Conservation (phyloP, 2,888 invertebrate species). For the Drosophila algonquin region DNA sequence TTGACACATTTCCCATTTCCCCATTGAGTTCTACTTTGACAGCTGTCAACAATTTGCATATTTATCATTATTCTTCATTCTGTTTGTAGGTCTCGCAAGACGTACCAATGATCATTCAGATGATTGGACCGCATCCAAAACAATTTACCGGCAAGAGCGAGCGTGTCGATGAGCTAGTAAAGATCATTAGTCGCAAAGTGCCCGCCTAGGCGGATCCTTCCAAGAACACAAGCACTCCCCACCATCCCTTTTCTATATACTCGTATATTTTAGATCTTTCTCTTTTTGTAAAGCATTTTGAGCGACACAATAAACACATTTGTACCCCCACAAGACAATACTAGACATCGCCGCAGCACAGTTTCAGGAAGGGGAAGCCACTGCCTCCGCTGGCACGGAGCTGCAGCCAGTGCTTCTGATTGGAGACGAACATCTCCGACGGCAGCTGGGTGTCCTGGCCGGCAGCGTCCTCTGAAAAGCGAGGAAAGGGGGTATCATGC, state of each 20-base stretch:
- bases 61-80: conserved; percentile 82
- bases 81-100: conserved; percentile 90
- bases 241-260: conserved; percentile 35
- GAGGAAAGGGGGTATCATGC: neutral
- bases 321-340: conserved; percentile 47
- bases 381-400: conserved; percentile 85
- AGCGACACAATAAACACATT: conserved; percentile 71
- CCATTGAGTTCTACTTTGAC: conserved; percentile 31
- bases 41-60: conserved; percentile 61
- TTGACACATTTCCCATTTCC: neutral
- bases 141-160: conserved; percentile 92
- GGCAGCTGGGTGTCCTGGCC: conserved; percentile 88
- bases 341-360: conserved; percentile 69
- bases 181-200: conserved; percentile 88
- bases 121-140: conserved; percentile 94
- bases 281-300: conserved; percentile 75
- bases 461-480: conserved; percentile 82
- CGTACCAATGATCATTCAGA: conserved; percentile 94
- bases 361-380: conserved; percentile 67
- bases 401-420: conserved; percentile 94
- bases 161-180: conserved; percentile 92
- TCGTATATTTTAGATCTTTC: conserved; percentile 64
- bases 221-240: conserved; percentile 36
- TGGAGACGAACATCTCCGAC: conserved; percentile 96
- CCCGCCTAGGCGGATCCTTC: conserved; percentile 77